Conservation (phyloP, 2,888 invertebrate species). For the Odontocerum albicorne region DNA sequence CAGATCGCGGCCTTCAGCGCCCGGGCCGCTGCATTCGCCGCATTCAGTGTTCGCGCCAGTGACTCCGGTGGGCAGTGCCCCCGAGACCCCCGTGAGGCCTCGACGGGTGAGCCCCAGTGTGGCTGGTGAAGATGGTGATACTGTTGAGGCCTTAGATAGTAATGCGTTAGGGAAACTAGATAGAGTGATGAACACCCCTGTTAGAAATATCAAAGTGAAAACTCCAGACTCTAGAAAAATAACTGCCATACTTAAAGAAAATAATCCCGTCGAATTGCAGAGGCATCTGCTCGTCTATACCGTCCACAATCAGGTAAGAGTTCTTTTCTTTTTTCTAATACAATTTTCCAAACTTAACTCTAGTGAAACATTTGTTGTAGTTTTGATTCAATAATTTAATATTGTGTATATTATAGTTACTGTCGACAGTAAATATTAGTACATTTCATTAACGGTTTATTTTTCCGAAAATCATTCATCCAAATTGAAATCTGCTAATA, state of each 20-base stretch:
- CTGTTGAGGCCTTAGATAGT: slow-evolving; percentile 10
- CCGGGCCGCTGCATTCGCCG: slow-evolving; percentile 43
- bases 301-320: slow-evolving; percentile 79
- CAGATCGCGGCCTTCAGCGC: slow-evolving; percentile 38
- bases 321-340: not conserved
- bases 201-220: slow-evolving; percentile 63
- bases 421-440: no score
- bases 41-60: slow-evolving; percentile 39
- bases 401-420: no score
- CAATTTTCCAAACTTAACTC: no score
- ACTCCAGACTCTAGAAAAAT: slow-evolving; percentile 74
- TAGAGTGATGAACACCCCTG: slow-evolving; percentile 66
- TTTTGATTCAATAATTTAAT: no score
- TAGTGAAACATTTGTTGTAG: no score
- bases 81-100: slow-evolving; percentile 21
- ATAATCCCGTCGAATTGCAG: slow-evolving; percentile 79
- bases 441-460: no score
- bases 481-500: no score
- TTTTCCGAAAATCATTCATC: no score
- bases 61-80: slow-evolving; percentile 21
- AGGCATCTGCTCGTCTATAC: slow-evolving; percentile 79
- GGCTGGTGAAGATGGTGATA: slow-evolving; percentile 21
- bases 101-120: slow-evolving; percentile 39
- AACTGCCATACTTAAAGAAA: slow-evolving; percentile 81
- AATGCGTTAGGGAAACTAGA: slow-evolving; percentile 65